Conservation (phyloP, 2,113 vertebrate species). For the Cettia cetti region DNA sequence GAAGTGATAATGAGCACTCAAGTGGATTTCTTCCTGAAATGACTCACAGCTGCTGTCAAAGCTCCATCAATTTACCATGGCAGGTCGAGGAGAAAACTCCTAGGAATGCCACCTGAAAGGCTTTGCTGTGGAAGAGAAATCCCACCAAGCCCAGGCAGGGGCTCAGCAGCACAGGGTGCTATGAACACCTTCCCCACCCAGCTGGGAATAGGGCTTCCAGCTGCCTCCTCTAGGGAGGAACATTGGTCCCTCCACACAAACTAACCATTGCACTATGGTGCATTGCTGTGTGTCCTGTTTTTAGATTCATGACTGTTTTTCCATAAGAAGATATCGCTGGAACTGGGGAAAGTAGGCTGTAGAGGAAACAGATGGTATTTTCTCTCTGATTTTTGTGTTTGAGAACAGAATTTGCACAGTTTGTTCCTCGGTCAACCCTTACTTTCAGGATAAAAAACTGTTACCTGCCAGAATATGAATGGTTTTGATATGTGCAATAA, state of each 20-base stretch:
- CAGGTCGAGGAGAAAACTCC: background rate
- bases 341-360: background rate
- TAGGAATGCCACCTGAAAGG: background rate
- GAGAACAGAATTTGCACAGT: conserved; percentile 53
- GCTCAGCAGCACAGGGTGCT: background rate
- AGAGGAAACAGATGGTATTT: conserved; percentile 54
- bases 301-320: background rate
- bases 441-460: conserved; percentile 31
- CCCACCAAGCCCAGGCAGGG: background rate
- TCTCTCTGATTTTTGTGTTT: conserved; percentile 44
- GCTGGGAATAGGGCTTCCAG: background rate
- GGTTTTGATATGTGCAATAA: background rate
- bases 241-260: fast-evolving
- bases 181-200: background rate
- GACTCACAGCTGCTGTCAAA: conserved; percentile 44
- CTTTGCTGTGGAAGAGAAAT: background rate
- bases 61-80: background rate
- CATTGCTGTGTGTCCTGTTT: background rate
- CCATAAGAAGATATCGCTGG: background rate
- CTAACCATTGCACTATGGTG: background rate
- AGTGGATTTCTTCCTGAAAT: conserved; percentile 12
- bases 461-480: conserved; percentile 47
- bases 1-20: conserved; percentile 29
- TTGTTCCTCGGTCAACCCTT: conserved; percentile 40
- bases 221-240: background rate